A percentile compares a stretch with the other conserved stretches of the same genome.
These are phyloP conservation scores for Scaptomyza pallida DNA, from an alignment of 1,140 invertebrate genomes.

Conservation along the genomic window DNA sequence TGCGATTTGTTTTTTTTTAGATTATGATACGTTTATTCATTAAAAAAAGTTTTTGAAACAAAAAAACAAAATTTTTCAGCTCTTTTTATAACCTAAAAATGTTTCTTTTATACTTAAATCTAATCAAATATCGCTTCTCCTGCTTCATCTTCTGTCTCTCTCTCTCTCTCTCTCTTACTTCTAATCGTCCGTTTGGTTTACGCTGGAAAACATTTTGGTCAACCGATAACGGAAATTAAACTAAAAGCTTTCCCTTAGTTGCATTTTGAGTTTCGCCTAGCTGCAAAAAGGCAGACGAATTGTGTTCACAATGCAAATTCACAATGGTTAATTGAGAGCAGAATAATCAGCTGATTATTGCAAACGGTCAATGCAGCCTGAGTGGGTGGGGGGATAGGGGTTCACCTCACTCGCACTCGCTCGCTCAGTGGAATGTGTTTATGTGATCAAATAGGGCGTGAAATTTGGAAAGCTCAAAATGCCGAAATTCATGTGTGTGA, in stretches of 20 bases:
- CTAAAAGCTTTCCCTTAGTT: not conserved
- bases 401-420: too few species aligned
- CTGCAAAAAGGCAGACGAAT: slow-evolving; percentile 26
- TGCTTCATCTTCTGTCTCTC: too few species aligned
- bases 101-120: too few species aligned
- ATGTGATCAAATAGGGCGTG: slow-evolving; percentile 47
- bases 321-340: slow-evolving; percentile 2
- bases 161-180: too few species aligned
- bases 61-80: too few species aligned
- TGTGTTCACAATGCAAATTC: slow-evolving; percentile 14
- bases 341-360: slow-evolving; percentile 41
- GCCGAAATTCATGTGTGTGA: slow-evolving; percentile 34
- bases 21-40: too few species aligned
- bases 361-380: slow-evolving; percentile 21
- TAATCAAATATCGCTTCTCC: too few species aligned
- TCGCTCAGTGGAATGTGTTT: not conserved
- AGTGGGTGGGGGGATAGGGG: not conserved
- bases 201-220: slow-evolving; percentile 15
- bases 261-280: slow-evolving; percentile 9
- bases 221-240: slow-evolving; percentile 38
- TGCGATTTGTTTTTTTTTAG: too few species aligned
- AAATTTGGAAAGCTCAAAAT: slow-evolving; percentile 44
- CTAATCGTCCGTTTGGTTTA: slow-evolving; percentile 10
- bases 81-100: too few species aligned
- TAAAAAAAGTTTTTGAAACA: too few species aligned